Conservation (phyloP, 1,140 invertebrate genomes). For the Drosophila navojoa region DNA sequence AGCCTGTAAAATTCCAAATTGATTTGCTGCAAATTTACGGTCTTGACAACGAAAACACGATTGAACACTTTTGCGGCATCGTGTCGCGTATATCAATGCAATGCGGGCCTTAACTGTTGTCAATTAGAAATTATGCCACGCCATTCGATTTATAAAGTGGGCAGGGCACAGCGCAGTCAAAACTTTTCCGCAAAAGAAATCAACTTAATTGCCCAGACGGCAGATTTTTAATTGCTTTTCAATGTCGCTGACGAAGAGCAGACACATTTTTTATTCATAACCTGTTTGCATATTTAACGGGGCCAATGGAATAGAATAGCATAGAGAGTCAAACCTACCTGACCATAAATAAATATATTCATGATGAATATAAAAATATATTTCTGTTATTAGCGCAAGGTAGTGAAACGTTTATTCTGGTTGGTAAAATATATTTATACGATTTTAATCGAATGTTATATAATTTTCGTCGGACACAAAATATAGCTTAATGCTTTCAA, state of each 20-base stretch:
- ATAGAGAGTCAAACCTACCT: not conserved
- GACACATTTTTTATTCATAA: not conserved
- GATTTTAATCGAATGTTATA: no score
- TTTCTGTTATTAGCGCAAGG: no score
- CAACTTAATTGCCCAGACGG: conserved; percentile 32
- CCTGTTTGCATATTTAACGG: not conserved
- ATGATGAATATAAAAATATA: no score
- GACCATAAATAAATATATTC: not conserved
- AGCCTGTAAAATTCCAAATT: conserved; percentile 57
- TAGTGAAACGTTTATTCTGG: no score
- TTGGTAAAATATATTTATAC: no score
- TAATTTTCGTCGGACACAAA: no score
- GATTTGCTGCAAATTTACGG: conserved; percentile 31
- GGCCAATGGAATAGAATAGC: not conserved
- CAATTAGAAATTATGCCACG: conserved; percentile 57
- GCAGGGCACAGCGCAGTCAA: conserved; percentile 19
- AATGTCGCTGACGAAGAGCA: conserved; percentile 45
- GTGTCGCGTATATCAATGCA: conserved; percentile 45
- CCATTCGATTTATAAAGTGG: conserved; percentile 46
- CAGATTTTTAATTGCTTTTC: conserved; percentile 65
- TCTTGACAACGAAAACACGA: conserved; percentile 7
- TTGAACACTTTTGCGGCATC: conserved; percentile 30
- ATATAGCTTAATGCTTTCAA: no score
- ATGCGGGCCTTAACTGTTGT: conserved; percentile 49
- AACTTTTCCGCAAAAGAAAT: conserved; percentile 49